Percentiles rank a stretch among this genome's conserved stretches.
These are phyloP conservation scores for Rhagophthalmus giganteus DNA, from an alignment of 2,888 invertebrate genomes.

Conservation along the genomic window DNA sequence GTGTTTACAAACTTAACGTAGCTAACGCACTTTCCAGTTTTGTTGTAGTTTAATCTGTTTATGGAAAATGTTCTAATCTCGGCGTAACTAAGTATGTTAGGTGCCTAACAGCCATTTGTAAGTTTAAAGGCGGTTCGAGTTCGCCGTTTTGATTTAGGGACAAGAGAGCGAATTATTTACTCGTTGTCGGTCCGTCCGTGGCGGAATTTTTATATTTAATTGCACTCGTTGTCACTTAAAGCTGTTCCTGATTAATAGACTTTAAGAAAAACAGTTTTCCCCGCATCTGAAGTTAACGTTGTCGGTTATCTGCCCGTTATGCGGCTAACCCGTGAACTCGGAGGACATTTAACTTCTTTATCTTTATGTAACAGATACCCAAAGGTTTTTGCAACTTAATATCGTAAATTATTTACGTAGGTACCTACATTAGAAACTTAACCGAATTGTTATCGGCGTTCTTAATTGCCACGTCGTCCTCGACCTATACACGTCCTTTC, in stretches of 20 bases:
- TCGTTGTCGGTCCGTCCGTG: no score
- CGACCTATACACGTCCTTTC: no score
- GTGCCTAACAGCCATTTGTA: no score
- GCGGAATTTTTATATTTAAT: no score
- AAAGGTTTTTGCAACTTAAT: conserved; percentile 15
- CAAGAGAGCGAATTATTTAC: no score
- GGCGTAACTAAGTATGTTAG: conserved; percentile 5
- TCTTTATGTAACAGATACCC: conserved; percentile 23
- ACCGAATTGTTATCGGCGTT: no score
- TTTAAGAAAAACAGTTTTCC: conserved; percentile 3
- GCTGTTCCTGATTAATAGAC: conserved; percentile 5
- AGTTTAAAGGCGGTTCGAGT: no score
- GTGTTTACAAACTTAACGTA: no score
- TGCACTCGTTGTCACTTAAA: no score
- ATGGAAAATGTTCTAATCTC: conserved; percentile 10
- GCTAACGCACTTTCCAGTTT: no score
- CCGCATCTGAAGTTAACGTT: conserved; percentile 10
- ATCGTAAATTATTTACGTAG: conserved; percentile 17
- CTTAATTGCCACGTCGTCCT: no score
- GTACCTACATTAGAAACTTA: background rate
- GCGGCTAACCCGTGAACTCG: conserved; percentile 20
- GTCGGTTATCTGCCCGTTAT: conserved; percentile 17
- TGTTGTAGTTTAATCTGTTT: conserved; percentile 11
- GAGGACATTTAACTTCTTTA: conserved; percentile 28
- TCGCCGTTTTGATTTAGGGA: no score